Conservation (phyloP, 2,888 invertebrate genomes). For the Patella pellucida region DNA sequence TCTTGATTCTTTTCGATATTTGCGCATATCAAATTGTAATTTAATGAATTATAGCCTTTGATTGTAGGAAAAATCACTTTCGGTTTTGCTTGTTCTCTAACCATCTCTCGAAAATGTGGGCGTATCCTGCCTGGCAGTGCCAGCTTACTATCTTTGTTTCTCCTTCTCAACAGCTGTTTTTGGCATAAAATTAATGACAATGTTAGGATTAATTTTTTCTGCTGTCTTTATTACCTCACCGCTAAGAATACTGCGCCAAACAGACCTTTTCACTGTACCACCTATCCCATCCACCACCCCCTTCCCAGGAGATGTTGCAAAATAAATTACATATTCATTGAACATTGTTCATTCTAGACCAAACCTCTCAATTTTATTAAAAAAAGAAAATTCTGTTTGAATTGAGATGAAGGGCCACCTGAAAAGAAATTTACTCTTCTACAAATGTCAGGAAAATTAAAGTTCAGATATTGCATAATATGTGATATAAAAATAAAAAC, state of each 20-base stretch:
- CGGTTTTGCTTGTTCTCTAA: too few relatives aligned
- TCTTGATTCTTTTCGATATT: too few relatives aligned
- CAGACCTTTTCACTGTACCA: background rate
- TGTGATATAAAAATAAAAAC: background rate
- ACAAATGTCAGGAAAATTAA: background rate
- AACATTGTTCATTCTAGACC: background rate
- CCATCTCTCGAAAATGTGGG: too few relatives aligned
- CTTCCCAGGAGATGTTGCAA: background rate
- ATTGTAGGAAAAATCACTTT: too few relatives aligned
- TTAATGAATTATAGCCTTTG: too few relatives aligned
- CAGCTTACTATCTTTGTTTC: too few relatives aligned
- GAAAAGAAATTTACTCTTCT: conserved; percentile 2
- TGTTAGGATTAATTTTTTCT: too few relatives aligned
- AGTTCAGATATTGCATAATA: background rate
- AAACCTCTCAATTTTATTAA: background rate
- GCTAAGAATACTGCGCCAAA: background rate
- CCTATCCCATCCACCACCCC: conserved; percentile 4
- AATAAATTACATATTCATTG: background rate
- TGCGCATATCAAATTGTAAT: too few relatives aligned
- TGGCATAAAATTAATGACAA: too few relatives aligned
- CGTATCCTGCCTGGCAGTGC: too few relatives aligned
- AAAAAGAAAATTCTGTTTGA: background rate
- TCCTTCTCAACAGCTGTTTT: too few relatives aligned
- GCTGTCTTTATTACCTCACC: background rate
- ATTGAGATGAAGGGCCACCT: conserved; percentile 4